phyloP scores from a whole-genome alignment of 2,888 invertebrate genomes.

The Corbicula japonica region DNA sequence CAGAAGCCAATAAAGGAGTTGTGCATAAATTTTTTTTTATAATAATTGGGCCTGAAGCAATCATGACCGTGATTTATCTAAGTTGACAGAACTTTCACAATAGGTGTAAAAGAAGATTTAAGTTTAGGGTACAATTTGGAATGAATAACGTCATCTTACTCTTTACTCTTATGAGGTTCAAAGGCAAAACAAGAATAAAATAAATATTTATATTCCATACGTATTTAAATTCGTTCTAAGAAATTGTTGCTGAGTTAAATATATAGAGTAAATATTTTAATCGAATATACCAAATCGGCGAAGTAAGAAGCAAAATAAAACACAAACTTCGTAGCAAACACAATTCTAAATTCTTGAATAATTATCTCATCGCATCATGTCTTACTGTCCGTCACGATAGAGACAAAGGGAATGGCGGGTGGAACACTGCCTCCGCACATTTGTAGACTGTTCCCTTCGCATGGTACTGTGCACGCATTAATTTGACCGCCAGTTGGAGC shows the following conservation, averaged over 20 bases:
- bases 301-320: background rate
- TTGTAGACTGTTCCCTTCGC: slow-evolving; percentile 27
- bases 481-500: background rate
- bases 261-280: background rate
- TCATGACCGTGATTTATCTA: too few species aligned
- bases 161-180: too few species aligned
- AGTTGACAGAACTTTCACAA: too few species aligned
- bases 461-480: slow-evolving; percentile 25
- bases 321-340: too few species aligned
- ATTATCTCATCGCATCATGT: too few species aligned
- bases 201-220: background rate
- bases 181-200: background rate
- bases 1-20: too few species aligned
- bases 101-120: too few species aligned
- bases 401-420: slow-evolving; percentile 28
- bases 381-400: slow-evolving; percentile 44
- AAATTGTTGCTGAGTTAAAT: background rate
- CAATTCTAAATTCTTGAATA: too few species aligned
- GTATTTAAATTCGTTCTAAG: background rate
- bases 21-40: too few species aligned
- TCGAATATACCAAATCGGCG: background rate
- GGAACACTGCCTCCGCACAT: slow-evolving; percentile 39
- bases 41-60: too few species aligned
- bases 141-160: too few species aligned
- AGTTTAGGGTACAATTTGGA: too few species aligned